phyloP scores from a whole-genome alignment of 2,888 invertebrate genomes.

The Drosophila vallismaia region DNA sequence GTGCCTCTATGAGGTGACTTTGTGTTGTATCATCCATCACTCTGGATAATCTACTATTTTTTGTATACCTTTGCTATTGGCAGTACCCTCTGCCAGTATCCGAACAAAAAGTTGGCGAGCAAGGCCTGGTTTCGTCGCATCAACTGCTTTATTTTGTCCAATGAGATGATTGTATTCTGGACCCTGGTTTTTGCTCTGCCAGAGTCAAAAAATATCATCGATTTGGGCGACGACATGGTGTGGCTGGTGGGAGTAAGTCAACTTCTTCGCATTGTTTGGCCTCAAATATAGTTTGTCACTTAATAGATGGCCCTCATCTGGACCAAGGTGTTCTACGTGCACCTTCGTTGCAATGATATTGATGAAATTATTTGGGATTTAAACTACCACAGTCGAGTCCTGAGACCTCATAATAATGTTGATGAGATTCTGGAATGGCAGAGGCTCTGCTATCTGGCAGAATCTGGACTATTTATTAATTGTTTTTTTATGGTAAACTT shows the following conservation, averaged over 20 bases:
- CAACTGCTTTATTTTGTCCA: slow-evolving; percentile 34
- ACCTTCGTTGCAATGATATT: slow-evolving; percentile 55
- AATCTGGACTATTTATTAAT: slow-evolving; percentile 45
- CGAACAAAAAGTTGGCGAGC: slow-evolving; percentile 38
- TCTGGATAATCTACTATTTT: slow-evolving; percentile 7
- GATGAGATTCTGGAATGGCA: slow-evolving; percentile 53
- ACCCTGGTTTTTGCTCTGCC: slow-evolving; percentile 34
- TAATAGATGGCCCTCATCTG: slow-evolving; percentile 64
- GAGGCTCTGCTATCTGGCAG: slow-evolving; percentile 59
- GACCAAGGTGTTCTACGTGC: slow-evolving; percentile 53
- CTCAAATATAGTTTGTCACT: not conserved
- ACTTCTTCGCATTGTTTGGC: not conserved
- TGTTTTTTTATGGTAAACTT: slow-evolving; percentile 43
- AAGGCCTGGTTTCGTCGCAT: slow-evolving; percentile 29
- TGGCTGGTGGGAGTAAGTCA: slow-evolving; percentile 55
- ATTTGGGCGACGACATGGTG: slow-evolving; percentile 58
- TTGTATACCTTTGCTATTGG: not conserved
- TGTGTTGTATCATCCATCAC: slow-evolving; percentile 24
- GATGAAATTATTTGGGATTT: slow-evolving; percentile 58
- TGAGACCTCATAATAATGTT: slow-evolving; percentile 28
- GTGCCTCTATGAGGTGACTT: slow-evolving; percentile 50
- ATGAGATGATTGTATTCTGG: slow-evolving; percentile 22
- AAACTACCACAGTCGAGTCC: slow-evolving; percentile 38
- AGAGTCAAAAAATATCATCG: slow-evolving; percentile 46
- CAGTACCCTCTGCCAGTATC: slow-evolving; percentile 49